phyloP scores from a whole-genome alignment of 2,888 invertebrate species.

The Erebia palarica region DNA sequence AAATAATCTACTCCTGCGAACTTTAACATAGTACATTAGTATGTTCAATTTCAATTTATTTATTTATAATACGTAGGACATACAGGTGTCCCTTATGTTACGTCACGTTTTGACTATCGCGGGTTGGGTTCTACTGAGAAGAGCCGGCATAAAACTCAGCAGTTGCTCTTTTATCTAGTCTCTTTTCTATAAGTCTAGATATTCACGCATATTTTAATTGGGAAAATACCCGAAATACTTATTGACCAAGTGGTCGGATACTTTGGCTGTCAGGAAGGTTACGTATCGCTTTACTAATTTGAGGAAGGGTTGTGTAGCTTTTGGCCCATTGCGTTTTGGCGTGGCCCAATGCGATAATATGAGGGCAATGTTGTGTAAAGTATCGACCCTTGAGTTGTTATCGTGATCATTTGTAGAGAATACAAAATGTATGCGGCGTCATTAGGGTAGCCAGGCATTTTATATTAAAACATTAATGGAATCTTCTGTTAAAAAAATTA shows the following conservation, averaged over 20 bases:
- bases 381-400: slow-evolving; percentile 25
- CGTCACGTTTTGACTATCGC: too few species aligned
- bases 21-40: too few species aligned
- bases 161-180: too few species aligned
- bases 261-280: neutral
- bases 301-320: neutral
- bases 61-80: too few species aligned
- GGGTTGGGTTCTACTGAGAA: too few species aligned
- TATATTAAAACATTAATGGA: neutral
- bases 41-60: too few species aligned
- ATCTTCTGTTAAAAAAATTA: neutral
- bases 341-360: slow-evolving; percentile 29
- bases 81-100: too few species aligned
- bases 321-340: slow-evolving; percentile 4
- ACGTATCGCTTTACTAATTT: neutral
- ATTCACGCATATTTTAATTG: too few species aligned
- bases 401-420: slow-evolving; percentile 27
- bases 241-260: neutral
- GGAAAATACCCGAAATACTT: neutral
- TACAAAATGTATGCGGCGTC: neutral
- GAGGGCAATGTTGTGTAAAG: slow-evolving; percentile 36
- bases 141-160: too few species aligned
- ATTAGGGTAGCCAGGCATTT: neutral
- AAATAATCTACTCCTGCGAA: too few species aligned
- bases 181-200: too few species aligned